These are phyloP conservation scores for Lepidocyrtoides sp. DNA, from an alignment of 2,888 invertebrate species.

Conservation along the genomic window DNA sequence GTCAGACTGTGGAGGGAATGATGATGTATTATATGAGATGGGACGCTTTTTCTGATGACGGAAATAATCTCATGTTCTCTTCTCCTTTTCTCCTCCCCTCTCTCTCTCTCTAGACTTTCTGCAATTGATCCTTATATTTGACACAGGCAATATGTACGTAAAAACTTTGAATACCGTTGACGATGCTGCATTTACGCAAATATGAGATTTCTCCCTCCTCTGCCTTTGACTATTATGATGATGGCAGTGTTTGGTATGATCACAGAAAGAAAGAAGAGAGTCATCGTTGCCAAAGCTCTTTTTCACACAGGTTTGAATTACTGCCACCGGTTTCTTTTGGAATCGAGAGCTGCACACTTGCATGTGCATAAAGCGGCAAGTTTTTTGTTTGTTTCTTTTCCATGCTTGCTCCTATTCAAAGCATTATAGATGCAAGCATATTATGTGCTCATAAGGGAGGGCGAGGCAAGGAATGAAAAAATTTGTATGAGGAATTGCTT, in stretches of 20 bases:
- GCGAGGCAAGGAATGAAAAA: no score
- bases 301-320: no score
- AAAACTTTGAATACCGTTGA: no score
- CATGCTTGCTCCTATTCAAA: not conserved
- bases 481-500: not conserved
- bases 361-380: not conserved
- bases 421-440: not conserved
- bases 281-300: no score
- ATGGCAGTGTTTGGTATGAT: no score
- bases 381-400: not conserved
- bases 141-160: not conserved
- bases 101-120: constrained; percentile 42
- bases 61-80: constrained; percentile 57
- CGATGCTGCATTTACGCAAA: no score
- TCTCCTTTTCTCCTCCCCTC: no score
- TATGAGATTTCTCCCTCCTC: no score
- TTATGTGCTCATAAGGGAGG: no score
- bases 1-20: not conserved
- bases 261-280: no score
- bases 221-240: no score
- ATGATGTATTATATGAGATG: constrained; percentile 36
- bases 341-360: not conserved
- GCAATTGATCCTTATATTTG: constrained; percentile 56
- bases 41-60: constrained; percentile 59
- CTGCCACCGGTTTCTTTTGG: no score